phyloP scores from a whole-genome alignment of 2,888 invertebrate species.

The Agonum fuliginosum region DNA sequence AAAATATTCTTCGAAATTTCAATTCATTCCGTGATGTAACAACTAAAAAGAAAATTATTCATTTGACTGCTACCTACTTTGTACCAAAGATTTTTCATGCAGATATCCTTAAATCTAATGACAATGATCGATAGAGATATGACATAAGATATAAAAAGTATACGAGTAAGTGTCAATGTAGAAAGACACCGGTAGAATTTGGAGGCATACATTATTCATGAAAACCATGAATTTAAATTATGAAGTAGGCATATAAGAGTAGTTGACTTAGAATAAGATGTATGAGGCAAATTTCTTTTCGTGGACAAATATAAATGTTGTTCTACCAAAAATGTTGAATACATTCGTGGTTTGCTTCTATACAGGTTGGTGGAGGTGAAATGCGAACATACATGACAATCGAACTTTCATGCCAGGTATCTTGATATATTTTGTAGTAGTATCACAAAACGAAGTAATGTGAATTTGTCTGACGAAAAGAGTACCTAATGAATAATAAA shows the following conservation, averaged over 20 bases:
- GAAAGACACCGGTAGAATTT: conserved; percentile 21
- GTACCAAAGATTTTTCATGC: neutral
- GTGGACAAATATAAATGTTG: neutral
- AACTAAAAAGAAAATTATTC: neutral
- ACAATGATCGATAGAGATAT: conserved; percentile 23
- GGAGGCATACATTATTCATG: conserved; percentile 26
- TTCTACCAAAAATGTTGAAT: no score
- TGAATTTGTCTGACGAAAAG: no score
- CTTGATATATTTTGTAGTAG: no score
- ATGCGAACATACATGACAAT: no score
- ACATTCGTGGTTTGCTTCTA: no score
- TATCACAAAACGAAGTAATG: no score
- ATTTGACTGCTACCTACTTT: neutral
- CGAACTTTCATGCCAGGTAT: no score
- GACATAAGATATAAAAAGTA: conserved; percentile 8
- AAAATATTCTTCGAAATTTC: conserved; percentile 1
- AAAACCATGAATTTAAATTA: conserved; percentile 46
- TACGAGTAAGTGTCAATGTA: conserved; percentile 36
- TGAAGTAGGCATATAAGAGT: conserved; percentile 29
- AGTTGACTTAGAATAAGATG: conserved; percentile 20
- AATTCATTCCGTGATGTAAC: neutral
- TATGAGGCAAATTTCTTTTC: neutral
- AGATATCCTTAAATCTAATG: conserved; percentile 14
- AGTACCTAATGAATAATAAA: no score
- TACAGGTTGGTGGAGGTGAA: no score